Base-by-base conservation (phyloP, 2,113 vertebrate genomes). In the Dipodomys stephensi region DNA sequence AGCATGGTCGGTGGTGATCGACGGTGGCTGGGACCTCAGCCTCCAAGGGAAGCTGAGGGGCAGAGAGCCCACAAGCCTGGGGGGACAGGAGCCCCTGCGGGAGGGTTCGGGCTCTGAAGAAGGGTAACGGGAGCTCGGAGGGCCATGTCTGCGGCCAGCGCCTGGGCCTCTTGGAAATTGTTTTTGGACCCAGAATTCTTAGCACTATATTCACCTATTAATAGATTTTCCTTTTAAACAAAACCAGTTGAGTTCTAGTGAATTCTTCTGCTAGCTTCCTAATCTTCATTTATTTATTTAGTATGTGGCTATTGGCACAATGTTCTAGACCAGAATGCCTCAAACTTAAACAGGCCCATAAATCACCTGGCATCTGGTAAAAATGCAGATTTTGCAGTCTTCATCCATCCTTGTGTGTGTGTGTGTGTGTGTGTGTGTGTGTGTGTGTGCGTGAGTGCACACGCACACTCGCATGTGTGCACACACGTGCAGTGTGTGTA, bases 201-300 rank as follows among this genome's bases (percentile, higher is more conserved):
- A 76, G 84, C 28, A 53, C 60, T 20, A 7, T 13, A 32, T 62
- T 44, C 74, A 35, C 62, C 49, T 65, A 62, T 91, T 46, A 28
- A 46, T 74, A 71, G 32, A 76, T 27, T 81, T 94, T 88, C 57
- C 44, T 74, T 92, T 90, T 88, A 64, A 90, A 60, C 25, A 92
- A 92, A 92, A 82, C 35, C 30, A 86, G 11, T 4, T 67, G 46
- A 32, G 4, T 64, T 39, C 83, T 20, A 83, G 49, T 49, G 90
- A 87, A 44, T 73, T 81, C 69, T 30, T 93, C 65, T 67, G 19
- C 64, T 74, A 35, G 13, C 46, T 93, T 83, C 74, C 67, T 80
- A 32, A 82, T 49, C 67, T 91, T 62, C 2, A 4, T n/a, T 79
- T 88, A n/a, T 44, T 64, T 44, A 64, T 73, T 86, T 71, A 90